phyloP scores from a whole-genome alignment of 2,113 vertebrate genomes.

The Gymnocephalus cernua region DNA sequence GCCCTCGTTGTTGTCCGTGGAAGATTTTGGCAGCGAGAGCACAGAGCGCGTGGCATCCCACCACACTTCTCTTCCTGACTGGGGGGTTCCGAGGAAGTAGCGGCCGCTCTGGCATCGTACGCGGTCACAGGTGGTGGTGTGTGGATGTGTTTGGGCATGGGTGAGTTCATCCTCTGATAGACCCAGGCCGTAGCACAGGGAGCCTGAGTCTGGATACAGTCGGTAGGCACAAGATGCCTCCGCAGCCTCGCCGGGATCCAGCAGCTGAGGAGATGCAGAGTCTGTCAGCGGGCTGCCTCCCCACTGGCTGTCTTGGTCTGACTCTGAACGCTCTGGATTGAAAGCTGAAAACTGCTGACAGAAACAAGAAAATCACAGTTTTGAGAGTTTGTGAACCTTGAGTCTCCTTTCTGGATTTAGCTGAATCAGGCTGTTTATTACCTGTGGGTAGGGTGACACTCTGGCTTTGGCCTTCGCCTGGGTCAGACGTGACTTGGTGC shows the following conservation, averaged over 20 bases:
- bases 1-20: slow-evolving; percentile 91
- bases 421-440: slow-evolving; percentile 68
- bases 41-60: slow-evolving; percentile 93
- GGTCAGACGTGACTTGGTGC: slow-evolving; percentile 89
- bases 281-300: slow-evolving; percentile 96
- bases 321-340: slow-evolving; percentile 95
- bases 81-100: slow-evolving; percentile 94
- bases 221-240: slow-evolving; percentile 94
- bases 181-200: slow-evolving; percentile 93
- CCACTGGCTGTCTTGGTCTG: slow-evolving; percentile 98
- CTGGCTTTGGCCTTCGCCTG: slow-evolving; percentile 93
- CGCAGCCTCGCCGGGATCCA: slow-evolving; percentile 89
- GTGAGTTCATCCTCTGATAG: slow-evolving; percentile 87
- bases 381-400: neutral
- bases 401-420: slow-evolving; percentile 13
- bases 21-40: slow-evolving; percentile 91
- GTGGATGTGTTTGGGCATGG: slow-evolving; percentile 83
- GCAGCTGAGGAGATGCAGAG: slow-evolving; percentile 92
- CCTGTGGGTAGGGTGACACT: slow-evolving; percentile 97
- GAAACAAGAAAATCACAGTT: slow-evolving; percentile 28
- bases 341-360: slow-evolving; percentile 93
- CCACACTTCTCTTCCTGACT: slow-evolving; percentile 93
- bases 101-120: slow-evolving; percentile 94
- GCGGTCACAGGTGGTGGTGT: slow-evolving; percentile 90
- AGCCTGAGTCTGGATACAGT: slow-evolving; percentile 90